Base-by-base conservation (phyloP, 2,888 invertebrate species). In the Megalurothrips usitatus region DNA sequence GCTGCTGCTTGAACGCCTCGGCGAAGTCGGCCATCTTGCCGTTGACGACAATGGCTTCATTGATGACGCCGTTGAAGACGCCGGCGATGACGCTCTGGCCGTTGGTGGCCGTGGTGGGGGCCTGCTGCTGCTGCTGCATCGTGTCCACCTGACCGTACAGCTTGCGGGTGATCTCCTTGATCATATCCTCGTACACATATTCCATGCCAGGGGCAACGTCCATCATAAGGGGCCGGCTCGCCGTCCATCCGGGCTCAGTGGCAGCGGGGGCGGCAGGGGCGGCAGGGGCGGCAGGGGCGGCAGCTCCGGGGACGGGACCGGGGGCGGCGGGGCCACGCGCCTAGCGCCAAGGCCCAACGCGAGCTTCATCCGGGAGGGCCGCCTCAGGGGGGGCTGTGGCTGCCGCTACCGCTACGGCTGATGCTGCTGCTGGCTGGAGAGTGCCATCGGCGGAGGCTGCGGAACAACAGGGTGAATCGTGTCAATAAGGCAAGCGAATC, bases 81-180 rank as follows among this genome's bases (percentile, higher is more conserved):
- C 79, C 81, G 28, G 23, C 80, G 79, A 79, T 81, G 79, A 48
- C 48, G 79, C 43, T 81, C 80, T 49, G 78, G 80, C 75, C 80
- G 80, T 58, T 81, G 28, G 47, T 78, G 52, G 80, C 68, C 81
- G 11, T 19, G 17, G 19, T 10, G 79, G 19, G 23, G 79, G 43
- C n/a, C 48, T 28, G 78, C 78, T 14, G 48, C 80, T 58, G 68
- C 68, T n/a, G 19, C n/a, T 19, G 19, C 23, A 68, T 23, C 23
- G 68, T 80, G 17, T 82, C 83, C 75, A 96, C 95, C 88, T 95
- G 95, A 83, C 96, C 96, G 88, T 96, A 96, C 84, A 96, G 90
- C 89, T 96, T 96, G 87, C 95, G 92, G 83, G 96, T 96, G 86
- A 96, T 96, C 91, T 96, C 96, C 88, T 96, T 96, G 87, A 94